Evolutionary conservation across 2,113 vertebrate genomes (phyloP), one percentile per base, ranked within the genome.

Genomic region (Dinomys branickii): DNA sequence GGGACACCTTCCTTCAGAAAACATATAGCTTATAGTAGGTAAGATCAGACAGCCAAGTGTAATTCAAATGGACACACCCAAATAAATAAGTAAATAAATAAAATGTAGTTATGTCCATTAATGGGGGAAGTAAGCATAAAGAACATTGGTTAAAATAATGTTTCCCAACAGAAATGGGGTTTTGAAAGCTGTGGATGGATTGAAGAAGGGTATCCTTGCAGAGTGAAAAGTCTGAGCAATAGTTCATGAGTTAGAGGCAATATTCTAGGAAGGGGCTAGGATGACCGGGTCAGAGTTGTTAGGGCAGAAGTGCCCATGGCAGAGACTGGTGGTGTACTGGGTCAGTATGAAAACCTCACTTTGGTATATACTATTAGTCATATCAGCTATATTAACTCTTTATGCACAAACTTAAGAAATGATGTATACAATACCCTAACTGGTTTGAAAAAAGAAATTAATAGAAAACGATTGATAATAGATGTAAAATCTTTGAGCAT

Each of bases 401-500:
- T 83, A 22, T 69, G n/a, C 0, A 33, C 7, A 3, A 58, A 82
- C 26, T 93, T 44, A 63, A 71, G 89, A 90, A 94, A 58, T 73
- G 38, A 69, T 50, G 26, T 73, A 14, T 50, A 1, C 44, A 41
- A 86, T 63, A 10, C 11, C 47, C 16, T 95, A 69, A 65, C 22
- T 87, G 33, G 12, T 44, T 52, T 58, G 67, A 56, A 28, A 35
- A 77, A 58, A 59, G 2, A 87, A 88, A 59, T 81, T 78, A 24
- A 20, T 22, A 28, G 20, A 80, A 81, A 85, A n/a, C 65, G 41
- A 33, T 75, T 50, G 38, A 35, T 89, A 56, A 77, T 41, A 38
- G 90, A 26, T 58, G 33, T 44, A 97, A 93, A 86, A 26, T 86
- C 52, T 85, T 59, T 63, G 52, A 33, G 16, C 26, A 59, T 12